phyloP scores from a whole-genome alignment of 2,888 invertebrate genomes.

The Sericinus montela region DNA sequence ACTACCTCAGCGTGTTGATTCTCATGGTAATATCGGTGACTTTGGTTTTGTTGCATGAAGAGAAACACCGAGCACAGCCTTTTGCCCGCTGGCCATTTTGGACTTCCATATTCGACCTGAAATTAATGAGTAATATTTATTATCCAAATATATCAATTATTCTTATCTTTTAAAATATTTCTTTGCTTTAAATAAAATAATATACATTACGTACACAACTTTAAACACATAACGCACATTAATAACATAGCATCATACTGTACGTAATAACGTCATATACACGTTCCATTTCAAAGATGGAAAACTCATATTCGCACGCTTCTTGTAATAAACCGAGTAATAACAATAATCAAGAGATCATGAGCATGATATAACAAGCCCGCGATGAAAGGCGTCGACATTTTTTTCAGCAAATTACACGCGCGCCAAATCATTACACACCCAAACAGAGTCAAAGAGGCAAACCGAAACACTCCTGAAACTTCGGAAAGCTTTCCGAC shows the following conservation, averaged over 20 bases:
- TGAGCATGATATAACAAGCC: slow-evolving; percentile 44
- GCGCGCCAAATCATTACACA: slow-evolving; percentile 74
- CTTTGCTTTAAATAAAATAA: too few relatives aligned
- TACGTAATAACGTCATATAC: slow-evolving; percentile 8
- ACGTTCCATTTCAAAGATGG: slow-evolving; percentile 3
- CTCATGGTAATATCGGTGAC: too few relatives aligned
- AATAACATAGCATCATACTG: not conserved
- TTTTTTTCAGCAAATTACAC: slow-evolving; percentile 74
- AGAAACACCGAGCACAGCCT: too few relatives aligned
- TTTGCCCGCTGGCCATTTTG: too few relatives aligned
- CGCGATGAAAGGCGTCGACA: slow-evolving; percentile 48
- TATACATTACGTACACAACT: too few relatives aligned
- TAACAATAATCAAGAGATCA: slow-evolving; percentile 51
- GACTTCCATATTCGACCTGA: too few relatives aligned
- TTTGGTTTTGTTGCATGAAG: too few relatives aligned
- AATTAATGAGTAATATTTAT: too few relatives aligned
- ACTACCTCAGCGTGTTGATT: too few relatives aligned
- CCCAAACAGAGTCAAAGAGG: slow-evolving; percentile 77
- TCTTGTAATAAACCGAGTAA: slow-evolving; percentile 29
- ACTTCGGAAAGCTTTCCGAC: slow-evolving; percentile 68
- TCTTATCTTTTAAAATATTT: too few relatives aligned
- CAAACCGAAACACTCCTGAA: slow-evolving; percentile 74
- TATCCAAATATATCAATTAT: too few relatives aligned
- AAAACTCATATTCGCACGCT: slow-evolving; percentile 28
- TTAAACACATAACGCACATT: too few relatives aligned